Base-by-base conservation (phyloP, 2,113 vertebrate genomes). In the Lynx canadensis region DNA sequence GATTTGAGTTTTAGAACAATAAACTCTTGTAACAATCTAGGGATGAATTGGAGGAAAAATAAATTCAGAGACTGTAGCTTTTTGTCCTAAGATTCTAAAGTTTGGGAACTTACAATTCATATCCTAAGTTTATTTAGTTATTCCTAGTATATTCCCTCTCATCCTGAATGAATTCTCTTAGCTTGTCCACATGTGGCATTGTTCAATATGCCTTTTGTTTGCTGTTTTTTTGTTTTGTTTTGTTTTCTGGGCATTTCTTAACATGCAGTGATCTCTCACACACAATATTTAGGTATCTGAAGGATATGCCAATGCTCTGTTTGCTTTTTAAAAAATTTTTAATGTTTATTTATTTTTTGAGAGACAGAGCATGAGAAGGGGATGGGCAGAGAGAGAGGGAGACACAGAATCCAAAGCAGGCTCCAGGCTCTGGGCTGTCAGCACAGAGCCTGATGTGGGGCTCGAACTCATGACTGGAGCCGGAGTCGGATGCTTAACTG, bases 1-100 rank as follows among this genome's bases (percentile, higher is more conserved):
- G 45, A 73, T 84, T 74, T 88, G 45, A 97, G 66, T 69, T 86
- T 85, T 69, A 96, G 73, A 74, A 71, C 31, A 92, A 27, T 68
- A 68, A 60, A 90, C 50, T 73, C 82, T 81, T 85, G 38, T 79
- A n/a, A 95, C 50, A 96, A 63, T 55, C 16, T 81, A 84, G 48
- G 48, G 50, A 78, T 92, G 68, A n/a, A 19, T 84, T 73, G 29
- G 10, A 23, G 69, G 50, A 29, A 38, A 76, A 79, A 92, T 63
- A 89, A 69, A 86, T 16, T 36, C 19, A 73, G 31, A 33, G n/a
- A 65, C 16, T 86, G 15, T 16, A 76, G 63, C 31, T 74, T 92
- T 92, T 90, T 71, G 57, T 55, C 25, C 50, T 92, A 60, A 94
- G 45, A 82, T 63, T 82, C 48, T 94, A 45, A 89, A 89, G 73